phyloP scores from a whole-genome alignment of 2,888 invertebrate species.

The Myathropa florea region DNA sequence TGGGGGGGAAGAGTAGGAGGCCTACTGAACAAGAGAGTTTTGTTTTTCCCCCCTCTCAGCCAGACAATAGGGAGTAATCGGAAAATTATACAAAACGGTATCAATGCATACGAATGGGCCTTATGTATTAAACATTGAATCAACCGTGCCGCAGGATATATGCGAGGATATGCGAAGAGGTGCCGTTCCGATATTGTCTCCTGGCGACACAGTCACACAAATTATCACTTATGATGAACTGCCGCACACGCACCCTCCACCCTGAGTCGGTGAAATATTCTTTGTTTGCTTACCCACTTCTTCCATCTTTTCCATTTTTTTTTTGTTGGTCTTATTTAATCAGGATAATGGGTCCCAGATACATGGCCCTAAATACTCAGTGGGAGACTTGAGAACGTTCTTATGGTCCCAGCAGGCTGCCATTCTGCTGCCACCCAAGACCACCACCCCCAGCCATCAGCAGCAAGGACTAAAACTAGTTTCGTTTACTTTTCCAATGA shows the following conservation, averaged over 20 bases:
- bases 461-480: constrained; percentile 16
- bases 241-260: constrained; percentile 6
- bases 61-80: constrained; percentile 43
- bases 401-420: constrained; percentile 41
- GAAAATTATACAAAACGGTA: constrained; percentile 64
- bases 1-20: too few relatives aligned
- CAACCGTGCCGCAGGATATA: not conserved
- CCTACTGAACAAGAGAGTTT: constrained; percentile 5
- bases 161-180: not conserved
- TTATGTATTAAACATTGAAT: constrained; percentile 56
- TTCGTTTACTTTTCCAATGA: constrained; percentile 52
- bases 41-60: not conserved
- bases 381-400: constrained; percentile 33
- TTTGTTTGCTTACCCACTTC: not conserved
- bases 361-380: constrained; percentile 49
- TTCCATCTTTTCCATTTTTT: not conserved
- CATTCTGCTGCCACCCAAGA: not conserved
- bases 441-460: not conserved
- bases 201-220: constrained; percentile 47
- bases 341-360: constrained; percentile 55
- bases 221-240: constrained; percentile 53
- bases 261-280: not conserved
- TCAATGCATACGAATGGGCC: constrained; percentile 60
- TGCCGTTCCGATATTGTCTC: constrained; percentile 44
- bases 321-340: constrained; percentile 46